Base-by-base conservation (phyloP, 2,888 invertebrate genomes). In the Acrocyrtus sp. region DNA sequence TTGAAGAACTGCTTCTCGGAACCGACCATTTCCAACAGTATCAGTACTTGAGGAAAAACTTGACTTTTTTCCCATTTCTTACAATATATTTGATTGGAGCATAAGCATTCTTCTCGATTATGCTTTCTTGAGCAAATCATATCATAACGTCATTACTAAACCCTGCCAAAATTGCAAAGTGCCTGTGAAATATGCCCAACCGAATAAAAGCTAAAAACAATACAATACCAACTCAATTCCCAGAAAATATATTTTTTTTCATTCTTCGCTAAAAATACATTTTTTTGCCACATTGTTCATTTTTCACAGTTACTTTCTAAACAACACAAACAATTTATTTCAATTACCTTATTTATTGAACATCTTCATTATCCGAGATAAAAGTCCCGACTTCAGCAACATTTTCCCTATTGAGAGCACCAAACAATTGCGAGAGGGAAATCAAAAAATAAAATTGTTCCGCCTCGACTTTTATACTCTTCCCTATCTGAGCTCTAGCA, bases 1-100 rank as follows among this genome's bases (percentile, higher is more conserved):
- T 27, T 70, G 29, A 70, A 70, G 39, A 15, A 45, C 15, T 70
- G 70, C 51, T 70, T 54, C 45, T 70, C 70, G 15, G 70, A 70
- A 27, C 70, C 70, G 4, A 58, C 57, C 26, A 70, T 70, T 29
- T 22, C 27, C 21, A 69, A 17, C 39, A 34, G 24, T 6, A 51
- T 27, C 27, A 26, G 17, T 12, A 27, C 12, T 34, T 34, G 34
- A 34, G 12, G n/a, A n/a, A n/a, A n/a, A n/a, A n/a, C n/a, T n/a
- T n/a, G n/a, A n/a, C n/a, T n/a, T n/a, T n/a, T n/a, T n/a, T n/a
- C n/a, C n/a, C n/a, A n/a, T n/a, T n/a, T n/a, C n/a, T n/a, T n/a
- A n/a, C n/a, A n/a, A n/a, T n/a, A n/a, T n/a, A n/a, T n/a, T n/a
- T n/a, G n/a, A n/a, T n/a, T n/a, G n/a, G n/a, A n/a, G n/a, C n/a